phyloP scores from a whole-genome alignment of 2,113 vertebrate genomes.

The Syngnathus scovelli region DNA sequence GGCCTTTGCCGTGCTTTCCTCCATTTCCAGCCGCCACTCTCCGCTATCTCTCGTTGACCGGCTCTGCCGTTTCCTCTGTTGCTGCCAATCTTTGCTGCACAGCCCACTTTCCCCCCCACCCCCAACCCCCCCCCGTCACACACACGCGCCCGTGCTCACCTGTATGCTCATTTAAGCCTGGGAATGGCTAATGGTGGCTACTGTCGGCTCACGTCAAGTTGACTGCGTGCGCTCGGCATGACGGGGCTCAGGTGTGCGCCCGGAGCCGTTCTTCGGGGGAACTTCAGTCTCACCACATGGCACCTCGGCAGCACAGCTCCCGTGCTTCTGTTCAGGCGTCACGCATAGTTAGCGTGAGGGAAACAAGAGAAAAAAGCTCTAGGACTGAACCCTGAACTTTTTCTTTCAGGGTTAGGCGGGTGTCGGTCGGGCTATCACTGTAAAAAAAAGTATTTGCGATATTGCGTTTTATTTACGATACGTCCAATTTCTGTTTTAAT shows the following conservation, averaged over 20 bases:
- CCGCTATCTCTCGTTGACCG: constrained; percentile 41
- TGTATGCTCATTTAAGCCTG: constrained; percentile 11
- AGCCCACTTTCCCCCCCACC: constrained; percentile 26
- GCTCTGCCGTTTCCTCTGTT: constrained; percentile 42
- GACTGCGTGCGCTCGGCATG: not conserved
- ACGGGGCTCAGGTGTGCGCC: constrained; percentile 61
- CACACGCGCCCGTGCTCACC: constrained; percentile 32
- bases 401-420: not conserved
- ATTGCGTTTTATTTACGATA: constrained; percentile 65
- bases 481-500: constrained; percentile 70
- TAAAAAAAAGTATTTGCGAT: constrained; percentile 6
- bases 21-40: constrained; percentile 42
- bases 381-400: constrained; percentile 14
- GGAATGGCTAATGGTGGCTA: not conserved
- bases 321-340: constrained; percentile 41
- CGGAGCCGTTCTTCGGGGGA: constrained; percentile 38
- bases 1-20: constrained; percentile 40
- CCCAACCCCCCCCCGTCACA: constrained; percentile 13
- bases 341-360: constrained; percentile 28
- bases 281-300: constrained; percentile 54
- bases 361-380: not conserved
- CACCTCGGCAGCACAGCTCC: constrained; percentile 28
- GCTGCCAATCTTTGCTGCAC: constrained; percentile 51
- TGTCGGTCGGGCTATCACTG: not conserved
- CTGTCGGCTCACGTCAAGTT: constrained; percentile 30